Percentiles rank a stretch among this genome's conserved stretches.
Conservation (phyloP, 2,113 vertebrate species). For the Thamnophis sirtalis region DNA sequence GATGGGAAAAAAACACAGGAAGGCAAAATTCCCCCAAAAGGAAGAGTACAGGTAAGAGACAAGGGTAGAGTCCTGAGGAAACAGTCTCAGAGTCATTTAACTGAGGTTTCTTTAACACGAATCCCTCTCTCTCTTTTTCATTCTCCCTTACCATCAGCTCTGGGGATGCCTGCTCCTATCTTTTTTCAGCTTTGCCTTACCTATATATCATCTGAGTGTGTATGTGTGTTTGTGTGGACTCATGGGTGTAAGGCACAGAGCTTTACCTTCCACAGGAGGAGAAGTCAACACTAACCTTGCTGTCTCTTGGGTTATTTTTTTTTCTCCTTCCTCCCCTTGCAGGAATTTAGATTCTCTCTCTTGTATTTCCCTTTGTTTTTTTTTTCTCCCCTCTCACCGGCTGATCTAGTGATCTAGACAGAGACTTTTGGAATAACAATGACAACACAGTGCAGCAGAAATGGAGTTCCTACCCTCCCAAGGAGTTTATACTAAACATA, state of each 20-base stretch:
- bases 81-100: neutral
- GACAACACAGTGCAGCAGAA: slow-evolving; percentile 99
- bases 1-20: neutral
- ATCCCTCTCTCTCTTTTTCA: slow-evolving; percentile 60
- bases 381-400: slow-evolving; percentile 74
- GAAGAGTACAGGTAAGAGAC: neutral
- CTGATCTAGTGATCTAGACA: slow-evolving; percentile 94
- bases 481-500: slow-evolving; percentile 99
- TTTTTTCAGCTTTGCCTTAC: slow-evolving; percentile 45
- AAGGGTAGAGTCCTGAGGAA: neutral
- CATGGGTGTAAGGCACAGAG: neutral
- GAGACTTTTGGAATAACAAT: slow-evolving; percentile 99
- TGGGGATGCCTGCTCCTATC: slow-evolving; percentile 39
- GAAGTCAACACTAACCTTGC: neutral
- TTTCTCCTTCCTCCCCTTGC: slow-evolving; percentile 44
- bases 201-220: neutral
- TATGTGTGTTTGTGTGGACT: neutral
- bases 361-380: slow-evolving; percentile 78
- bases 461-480: slow-evolving; percentile 99
- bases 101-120: neutral
- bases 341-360: slow-evolving; percentile 72
- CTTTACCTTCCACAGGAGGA: slow-evolving; percentile 55
- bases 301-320: slow-evolving; percentile 17
- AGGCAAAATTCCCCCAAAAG: neutral
- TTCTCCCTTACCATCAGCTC: slow-evolving; percentile 60